Conservation (phyloP, 2,113 vertebrate genomes). For the Leiothrix lutea region DNA sequence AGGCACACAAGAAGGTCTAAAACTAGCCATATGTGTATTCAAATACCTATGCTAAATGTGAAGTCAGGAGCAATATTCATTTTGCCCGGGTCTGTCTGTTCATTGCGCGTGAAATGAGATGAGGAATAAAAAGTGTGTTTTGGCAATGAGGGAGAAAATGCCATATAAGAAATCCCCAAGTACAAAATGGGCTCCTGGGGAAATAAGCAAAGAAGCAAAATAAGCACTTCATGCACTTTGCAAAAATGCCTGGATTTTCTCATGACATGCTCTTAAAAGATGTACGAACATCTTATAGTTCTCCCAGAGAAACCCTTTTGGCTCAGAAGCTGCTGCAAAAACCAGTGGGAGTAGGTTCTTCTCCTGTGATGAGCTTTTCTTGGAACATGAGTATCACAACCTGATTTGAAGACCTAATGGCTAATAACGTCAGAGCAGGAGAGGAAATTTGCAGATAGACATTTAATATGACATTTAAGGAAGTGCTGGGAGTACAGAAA, state of each 20-base stretch:
- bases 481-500: background rate
- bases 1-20: background rate
- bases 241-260: background rate
- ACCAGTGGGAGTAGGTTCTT: accelerated
- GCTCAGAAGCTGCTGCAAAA: background rate
- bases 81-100: background rate
- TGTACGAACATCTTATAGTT: background rate
- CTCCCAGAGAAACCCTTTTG: background rate
- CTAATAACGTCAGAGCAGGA: background rate
- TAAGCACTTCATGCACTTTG: background rate
- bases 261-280: background rate
- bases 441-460: background rate
- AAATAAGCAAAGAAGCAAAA: background rate
- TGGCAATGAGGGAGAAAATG: background rate
- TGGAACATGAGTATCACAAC: background rate
- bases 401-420: background rate
- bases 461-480: background rate
- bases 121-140: background rate
- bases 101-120: background rate
- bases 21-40: background rate
- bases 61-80: background rate
- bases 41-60: background rate
- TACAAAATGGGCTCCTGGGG: background rate
- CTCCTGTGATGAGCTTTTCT: background rate
- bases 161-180: background rate